Conservation (phyloP, 2,888 invertebrate species). For the Pteria penguin region DNA sequence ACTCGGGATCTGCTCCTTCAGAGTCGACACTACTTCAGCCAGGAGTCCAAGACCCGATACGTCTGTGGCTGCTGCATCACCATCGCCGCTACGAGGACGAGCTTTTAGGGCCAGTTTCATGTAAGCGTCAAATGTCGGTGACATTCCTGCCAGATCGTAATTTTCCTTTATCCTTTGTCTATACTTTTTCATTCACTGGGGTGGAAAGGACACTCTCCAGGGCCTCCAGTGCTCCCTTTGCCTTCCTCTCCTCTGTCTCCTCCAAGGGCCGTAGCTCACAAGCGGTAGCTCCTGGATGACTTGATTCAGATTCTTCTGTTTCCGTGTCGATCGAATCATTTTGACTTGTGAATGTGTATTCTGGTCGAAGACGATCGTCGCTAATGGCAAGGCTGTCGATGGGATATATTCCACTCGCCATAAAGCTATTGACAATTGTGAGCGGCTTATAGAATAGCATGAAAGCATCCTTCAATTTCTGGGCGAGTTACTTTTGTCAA, state of each 20-base stretch:
- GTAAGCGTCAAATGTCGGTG: neutral
- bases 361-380: neutral
- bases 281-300: neutral
- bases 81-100: neutral
- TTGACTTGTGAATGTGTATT: neutral
- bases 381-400: neutral
- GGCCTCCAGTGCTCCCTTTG: neutral
- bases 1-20: neutral
- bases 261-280: neutral
- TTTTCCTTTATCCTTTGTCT: neutral
- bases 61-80: neutral
- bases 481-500: neutral
- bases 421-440: neutral
- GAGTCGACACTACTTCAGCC: neutral
- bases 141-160: neutral
- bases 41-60: neutral
- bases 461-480: conserved; percentile 1
- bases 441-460: conserved; percentile 8
- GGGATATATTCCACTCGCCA: neutral
- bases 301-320: neutral
- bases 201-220: neutral
- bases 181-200: neutral
- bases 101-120: neutral
- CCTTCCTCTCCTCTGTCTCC: neutral
- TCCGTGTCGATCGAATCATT: neutral